Conservation (phyloP, 1,140 invertebrate species). For the Magallana gigas region DNA sequence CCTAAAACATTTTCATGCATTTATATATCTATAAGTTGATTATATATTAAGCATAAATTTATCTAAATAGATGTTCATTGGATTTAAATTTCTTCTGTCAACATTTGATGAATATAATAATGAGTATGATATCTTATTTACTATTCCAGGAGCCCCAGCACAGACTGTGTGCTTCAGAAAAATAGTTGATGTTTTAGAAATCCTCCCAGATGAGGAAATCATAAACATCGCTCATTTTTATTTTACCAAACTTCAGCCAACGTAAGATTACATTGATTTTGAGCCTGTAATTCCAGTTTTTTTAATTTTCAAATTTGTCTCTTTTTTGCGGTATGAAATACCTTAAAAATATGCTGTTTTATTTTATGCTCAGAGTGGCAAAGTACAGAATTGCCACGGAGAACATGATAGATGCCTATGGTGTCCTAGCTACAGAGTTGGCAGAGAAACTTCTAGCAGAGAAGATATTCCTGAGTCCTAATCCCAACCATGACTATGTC, state of each 20-base stretch:
- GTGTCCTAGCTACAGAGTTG: slow-evolving; percentile 40
- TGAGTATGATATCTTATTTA: background rate
- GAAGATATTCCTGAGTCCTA: slow-evolving; percentile 41
- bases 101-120: background rate
- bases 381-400: slow-evolving; percentile 40
- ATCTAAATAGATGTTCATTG: no score
- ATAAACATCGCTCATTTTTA: slow-evolving; percentile 50
- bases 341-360: background rate
- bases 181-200: slow-evolving; percentile 47
- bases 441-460: slow-evolving; percentile 47
- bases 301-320: no score
- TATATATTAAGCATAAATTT: no score
- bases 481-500: slow-evolving; percentile 46
- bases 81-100: no score
- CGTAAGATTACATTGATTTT: slow-evolving; percentile 29
- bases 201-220: slow-evolving; percentile 50
- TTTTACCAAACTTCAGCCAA: slow-evolving; percentile 42
- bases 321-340: no score
- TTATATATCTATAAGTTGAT: no score
- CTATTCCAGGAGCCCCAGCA: slow-evolving; percentile 7
- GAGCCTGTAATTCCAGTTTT: no score
- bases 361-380: background rate
- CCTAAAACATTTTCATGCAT: no score
- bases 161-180: slow-evolving; percentile 49
- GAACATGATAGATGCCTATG: slow-evolving; percentile 53